Conservation (phyloP, 23 tunicate genomes). For the Halocynthia roretzi region DNA sequence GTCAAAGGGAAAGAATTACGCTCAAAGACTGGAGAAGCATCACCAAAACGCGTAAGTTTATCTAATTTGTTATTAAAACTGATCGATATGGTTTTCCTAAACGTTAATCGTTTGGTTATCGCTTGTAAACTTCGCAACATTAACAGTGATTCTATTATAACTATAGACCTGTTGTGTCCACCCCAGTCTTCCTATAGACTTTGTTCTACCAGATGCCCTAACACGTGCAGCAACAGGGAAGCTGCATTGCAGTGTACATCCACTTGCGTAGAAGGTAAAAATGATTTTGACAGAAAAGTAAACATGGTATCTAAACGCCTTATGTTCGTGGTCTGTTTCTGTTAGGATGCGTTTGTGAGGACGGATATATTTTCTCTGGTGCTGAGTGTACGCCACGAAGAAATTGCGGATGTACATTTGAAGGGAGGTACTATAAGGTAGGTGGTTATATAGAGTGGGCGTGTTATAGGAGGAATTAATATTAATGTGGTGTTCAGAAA, state of each 20-base stretch:
- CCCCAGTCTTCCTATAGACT: background rate
- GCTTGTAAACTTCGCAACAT: too few species aligned
- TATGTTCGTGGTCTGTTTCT: background rate
- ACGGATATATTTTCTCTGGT: background rate
- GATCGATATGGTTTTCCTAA: too few species aligned
- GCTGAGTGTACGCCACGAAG: background rate
- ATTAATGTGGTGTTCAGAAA: too few species aligned
- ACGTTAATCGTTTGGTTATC: too few species aligned
- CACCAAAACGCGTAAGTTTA: slow-evolving; percentile 12
- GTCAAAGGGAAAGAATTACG: slow-evolving; percentile 5
- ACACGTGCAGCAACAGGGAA: background rate
- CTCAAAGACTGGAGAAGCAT: slow-evolving; percentile 4
- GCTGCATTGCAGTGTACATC: background rate
- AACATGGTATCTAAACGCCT: background rate
- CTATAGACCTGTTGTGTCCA: background rate
- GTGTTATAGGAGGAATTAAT: too few species aligned
- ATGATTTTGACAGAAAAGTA: background rate
- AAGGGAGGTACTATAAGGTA: slow-evolving; percentile 4
- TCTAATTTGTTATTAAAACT: background rate
- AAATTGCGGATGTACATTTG: slow-evolving; percentile 4
- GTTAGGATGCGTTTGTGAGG: slow-evolving; percentile 4
- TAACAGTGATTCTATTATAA: too few species aligned
- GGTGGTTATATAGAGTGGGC: too few species aligned
- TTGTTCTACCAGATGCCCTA: slow-evolving; percentile 3
- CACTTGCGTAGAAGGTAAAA: slow-evolving; percentile 6